phyloP scores from a whole-genome alignment of 1,140 invertebrate genomes.

The Bathynomus jamesi region DNA sequence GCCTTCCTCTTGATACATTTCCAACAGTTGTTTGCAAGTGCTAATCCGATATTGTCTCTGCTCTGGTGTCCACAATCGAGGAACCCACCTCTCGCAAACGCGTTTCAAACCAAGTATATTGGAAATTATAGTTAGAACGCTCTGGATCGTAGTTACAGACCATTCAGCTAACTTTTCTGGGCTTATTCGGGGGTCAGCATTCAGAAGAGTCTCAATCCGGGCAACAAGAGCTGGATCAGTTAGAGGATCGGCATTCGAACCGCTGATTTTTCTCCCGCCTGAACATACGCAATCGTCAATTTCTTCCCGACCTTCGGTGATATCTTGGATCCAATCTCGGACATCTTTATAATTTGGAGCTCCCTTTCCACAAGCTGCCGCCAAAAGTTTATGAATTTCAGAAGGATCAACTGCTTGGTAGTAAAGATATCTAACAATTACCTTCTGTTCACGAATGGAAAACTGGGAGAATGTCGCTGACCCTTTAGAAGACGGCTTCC shows the following conservation, averaged over 20 bases:
- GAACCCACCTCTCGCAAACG: conserved; percentile 30
- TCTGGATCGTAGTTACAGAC: conserved; percentile 10
- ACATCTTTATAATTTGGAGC: conserved; percentile 10
- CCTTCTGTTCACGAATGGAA: conserved; percentile 10
- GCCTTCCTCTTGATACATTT: conserved; percentile 23
- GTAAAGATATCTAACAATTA: conserved; percentile 12
- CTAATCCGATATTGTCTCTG: conserved; percentile 17
- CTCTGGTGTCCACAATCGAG: conserved; percentile 24
- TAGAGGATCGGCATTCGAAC: background rate
- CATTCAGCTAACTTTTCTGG: conserved; percentile 17
- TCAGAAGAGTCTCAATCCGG: conserved; percentile 21
- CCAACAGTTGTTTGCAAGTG: conserved; percentile 23
- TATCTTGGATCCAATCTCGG: conserved; percentile 3
- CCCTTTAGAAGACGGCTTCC: too few relatives aligned
- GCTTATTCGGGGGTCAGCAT: conserved; percentile 17
- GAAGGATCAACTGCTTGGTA: background rate
- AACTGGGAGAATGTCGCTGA: background rate
- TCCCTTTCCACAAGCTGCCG: conserved; percentile 5
- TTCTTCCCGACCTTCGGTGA: conserved; percentile 6
- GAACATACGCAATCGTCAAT: background rate
- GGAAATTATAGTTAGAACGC: conserved; percentile 19
- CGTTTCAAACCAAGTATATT: conserved; percentile 25
- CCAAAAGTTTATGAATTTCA: conserved; percentile 14
- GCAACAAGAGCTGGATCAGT: conserved; percentile 25
- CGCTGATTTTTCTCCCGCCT: background rate